phyloP scores from a whole-genome alignment of 2,113 vertebrate genomes.

The Erinaceus europaeus region DNA sequence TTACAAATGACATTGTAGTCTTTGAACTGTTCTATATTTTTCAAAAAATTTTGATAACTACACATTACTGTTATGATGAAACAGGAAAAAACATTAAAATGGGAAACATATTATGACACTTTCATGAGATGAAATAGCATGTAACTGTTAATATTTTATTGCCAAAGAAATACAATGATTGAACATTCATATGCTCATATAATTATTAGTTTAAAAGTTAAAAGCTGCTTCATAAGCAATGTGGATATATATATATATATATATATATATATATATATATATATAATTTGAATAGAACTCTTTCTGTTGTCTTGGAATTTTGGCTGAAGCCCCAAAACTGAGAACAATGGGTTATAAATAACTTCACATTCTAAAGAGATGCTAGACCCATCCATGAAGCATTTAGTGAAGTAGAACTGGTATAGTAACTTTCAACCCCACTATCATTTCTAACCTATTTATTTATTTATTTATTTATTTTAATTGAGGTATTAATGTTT shows the following conservation, averaged over 20 bases:
- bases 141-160: neutral
- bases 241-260: neutral
- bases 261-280: neutral
- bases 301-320: conserved; percentile 67
- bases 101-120: neutral
- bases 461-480: no score
- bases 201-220: neutral
- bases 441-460: conserved; percentile 29
- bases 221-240: neutral
- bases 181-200: neutral
- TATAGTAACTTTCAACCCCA: neutral
- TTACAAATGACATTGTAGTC: neutral
- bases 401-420: neutral
- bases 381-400: neutral
- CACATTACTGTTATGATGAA: neutral
- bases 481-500: no score
- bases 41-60: neutral
- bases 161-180: neutral
- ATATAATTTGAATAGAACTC: conserved; percentile 38
- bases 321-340: conserved; percentile 46
- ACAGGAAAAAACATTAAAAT: neutral
- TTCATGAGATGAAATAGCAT: conserved; percentile 25
- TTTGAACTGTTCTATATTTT: neutral
- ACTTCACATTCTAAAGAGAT: conserved; percentile 22
- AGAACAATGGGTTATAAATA: conserved; percentile 72